These are phyloP conservation scores for Strigops habroptila DNA, from an alignment of 2,113 vertebrate genomes.

Conservation along the genomic window DNA sequence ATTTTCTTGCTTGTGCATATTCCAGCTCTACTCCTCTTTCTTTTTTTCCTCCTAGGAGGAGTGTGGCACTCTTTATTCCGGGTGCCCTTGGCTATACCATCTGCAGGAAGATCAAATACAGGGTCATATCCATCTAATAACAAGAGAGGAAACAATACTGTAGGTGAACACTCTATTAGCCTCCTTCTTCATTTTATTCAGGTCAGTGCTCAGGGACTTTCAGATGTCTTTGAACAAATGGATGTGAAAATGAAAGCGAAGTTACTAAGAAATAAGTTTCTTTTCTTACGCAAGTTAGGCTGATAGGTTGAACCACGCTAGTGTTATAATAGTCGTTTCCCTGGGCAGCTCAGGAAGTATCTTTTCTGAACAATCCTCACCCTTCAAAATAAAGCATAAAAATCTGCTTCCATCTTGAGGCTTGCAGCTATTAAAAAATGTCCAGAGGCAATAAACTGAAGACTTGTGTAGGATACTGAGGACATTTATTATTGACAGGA, in stretches of 20 bases:
- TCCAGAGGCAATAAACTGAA: conserved; percentile 56
- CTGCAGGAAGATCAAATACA: conserved; percentile 61
- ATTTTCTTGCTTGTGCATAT: conserved; percentile 30
- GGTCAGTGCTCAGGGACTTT: conserved; percentile 30
- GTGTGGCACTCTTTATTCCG: conserved; percentile 32
- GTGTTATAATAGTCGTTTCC: conserved; percentile 54
- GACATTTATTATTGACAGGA: conserved; percentile 60
- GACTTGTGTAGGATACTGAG: conserved; percentile 44
- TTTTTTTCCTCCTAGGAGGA: conserved; percentile 44
- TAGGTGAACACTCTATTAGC: conserved; percentile 60
- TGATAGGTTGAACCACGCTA: conserved; percentile 23
- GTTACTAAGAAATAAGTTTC: conserved; percentile 61
- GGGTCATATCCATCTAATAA: conserved; percentile 64
- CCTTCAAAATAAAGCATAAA: conserved; percentile 61
- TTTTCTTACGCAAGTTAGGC: conserved; percentile 53
- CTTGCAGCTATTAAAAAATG: conserved; percentile 54
- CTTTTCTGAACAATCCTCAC: conserved; percentile 44
- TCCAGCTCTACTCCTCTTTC: conserved; percentile 15
- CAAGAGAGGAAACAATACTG: conserved; percentile 52
- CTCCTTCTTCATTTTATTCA: conserved; percentile 37
- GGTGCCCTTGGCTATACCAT: conserved; percentile 44
- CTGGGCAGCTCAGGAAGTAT: conserved; percentile 13
- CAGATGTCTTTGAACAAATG: conserved; percentile 59
- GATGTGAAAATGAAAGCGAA: conserved; percentile 68
- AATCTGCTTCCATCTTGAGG: conserved; percentile 51